A percentile compares a stretch with the other conserved stretches of the same genome.
Evolutionary conservation across 2,888 invertebrate species (phyloP).

Genomic region (Coelopa pilipes): DNA sequence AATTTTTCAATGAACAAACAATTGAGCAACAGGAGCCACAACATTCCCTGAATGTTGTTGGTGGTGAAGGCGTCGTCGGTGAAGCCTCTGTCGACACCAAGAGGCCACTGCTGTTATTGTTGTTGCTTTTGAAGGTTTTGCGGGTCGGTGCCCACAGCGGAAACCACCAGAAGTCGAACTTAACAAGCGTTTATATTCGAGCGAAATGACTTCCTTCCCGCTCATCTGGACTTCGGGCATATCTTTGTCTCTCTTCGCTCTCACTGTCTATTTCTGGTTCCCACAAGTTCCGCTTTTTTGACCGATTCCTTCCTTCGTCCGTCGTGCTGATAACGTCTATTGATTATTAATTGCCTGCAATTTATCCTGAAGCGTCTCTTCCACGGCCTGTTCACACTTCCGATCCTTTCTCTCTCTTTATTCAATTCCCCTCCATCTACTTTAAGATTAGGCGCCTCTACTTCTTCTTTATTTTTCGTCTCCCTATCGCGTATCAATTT

Average conservation of each 20-base stretch:
- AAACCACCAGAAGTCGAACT: background rate
- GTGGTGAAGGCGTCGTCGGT: background rate
- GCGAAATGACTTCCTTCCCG: no score
- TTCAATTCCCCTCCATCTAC: background rate
- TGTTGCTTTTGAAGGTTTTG: background rate
- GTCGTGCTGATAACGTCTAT: conserved; percentile 28
- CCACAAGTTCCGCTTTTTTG: background rate
- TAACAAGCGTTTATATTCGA: background rate
- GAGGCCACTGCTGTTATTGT: background rate
- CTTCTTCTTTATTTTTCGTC: background rate
- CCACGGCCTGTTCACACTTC: background rate
- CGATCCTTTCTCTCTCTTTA: background rate
- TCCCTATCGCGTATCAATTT: conserved; percentile 15
- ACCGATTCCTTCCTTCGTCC: background rate
- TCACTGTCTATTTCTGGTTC: background rate
- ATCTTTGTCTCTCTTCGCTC: background rate
- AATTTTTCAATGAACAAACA: conserved; percentile 47
- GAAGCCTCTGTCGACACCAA: background rate
- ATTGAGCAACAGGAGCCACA: conserved; percentile 33
- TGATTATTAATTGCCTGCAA: conserved; percentile 40
- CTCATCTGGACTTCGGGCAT: no score
- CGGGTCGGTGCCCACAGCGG: background rate
- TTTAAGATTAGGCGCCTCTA: background rate
- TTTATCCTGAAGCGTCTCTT: conserved; percentile 33
- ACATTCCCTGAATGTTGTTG: no score